Percentiles rank a stretch among this genome's conserved stretches.
These are phyloP conservation scores for Sapayoa aenigma DNA, from an alignment of 2,113 vertebrate genomes.

Conservation along the genomic window DNA sequence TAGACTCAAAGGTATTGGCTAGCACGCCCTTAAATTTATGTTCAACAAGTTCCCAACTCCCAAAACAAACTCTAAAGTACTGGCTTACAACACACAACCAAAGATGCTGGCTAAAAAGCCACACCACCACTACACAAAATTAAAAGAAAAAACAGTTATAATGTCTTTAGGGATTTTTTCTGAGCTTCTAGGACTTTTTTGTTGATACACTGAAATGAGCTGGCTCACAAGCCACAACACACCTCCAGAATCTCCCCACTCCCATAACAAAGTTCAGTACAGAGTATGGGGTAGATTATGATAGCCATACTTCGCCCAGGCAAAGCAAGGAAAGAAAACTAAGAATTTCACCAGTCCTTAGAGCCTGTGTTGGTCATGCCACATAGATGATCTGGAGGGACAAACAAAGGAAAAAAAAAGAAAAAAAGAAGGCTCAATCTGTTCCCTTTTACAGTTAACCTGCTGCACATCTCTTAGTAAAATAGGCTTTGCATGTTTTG, in stretches of 20 bases:
- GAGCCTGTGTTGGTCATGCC: neutral
- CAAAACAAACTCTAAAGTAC: neutral
- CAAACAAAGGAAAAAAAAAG: neutral
- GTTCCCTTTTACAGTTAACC: neutral
- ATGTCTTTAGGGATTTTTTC: neutral
- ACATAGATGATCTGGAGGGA: neutral
- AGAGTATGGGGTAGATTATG: neutral
- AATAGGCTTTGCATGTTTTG: neutral
- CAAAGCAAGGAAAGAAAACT: neutral
- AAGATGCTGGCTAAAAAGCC: neutral
- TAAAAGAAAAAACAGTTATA: too few species aligned
- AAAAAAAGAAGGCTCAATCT: neutral
- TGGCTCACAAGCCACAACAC: neutral
- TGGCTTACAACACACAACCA: neutral
- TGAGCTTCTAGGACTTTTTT: neutral
- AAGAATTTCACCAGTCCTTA: neutral
- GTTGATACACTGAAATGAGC: neutral
- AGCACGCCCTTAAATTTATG: neutral
- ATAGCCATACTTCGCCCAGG: neutral
- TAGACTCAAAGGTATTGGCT: neutral
- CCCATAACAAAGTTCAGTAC: neutral
- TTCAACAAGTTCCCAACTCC: neutral
- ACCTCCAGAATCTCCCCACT: neutral
- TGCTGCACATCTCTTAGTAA: neutral
- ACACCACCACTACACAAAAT: neutral